Evolutionary conservation across 1,140 invertebrate genomes (phyloP), one percentile per base, ranked within the genome.

Genomic region (Drosophila oshimai): DNA sequence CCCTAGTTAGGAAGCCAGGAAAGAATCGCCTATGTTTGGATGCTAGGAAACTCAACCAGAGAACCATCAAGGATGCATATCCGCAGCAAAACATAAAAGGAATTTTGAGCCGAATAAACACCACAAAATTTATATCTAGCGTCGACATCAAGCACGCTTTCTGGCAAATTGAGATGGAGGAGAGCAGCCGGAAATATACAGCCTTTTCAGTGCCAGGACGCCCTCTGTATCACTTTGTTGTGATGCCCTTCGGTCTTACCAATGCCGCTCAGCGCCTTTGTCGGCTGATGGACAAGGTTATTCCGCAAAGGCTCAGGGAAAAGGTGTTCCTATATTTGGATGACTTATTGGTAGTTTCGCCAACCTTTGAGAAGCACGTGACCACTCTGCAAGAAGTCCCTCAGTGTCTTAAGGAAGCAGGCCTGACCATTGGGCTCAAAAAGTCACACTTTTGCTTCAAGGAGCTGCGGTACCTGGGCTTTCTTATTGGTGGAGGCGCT

Each of bases 371-470:
- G 3, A 6, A 22, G 9, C 47, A 51, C 6, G 6, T 51, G 1
- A 9, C 6, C 2, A 6, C 13, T 2, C 15, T 51, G 20, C 4
- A 22, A 1, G 9, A 26, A 12, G 33, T 51, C 1, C 10, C 34
- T 4, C 33, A 24, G 4, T 26, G 34, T 13, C 12, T 39, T 2
- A 26, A 6, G 9, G 20, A 13, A n/a, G 41, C 91, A 6, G 81
- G 89, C 15, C 57, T 93, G 4, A 92, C 91, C 13, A 75, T 93
- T 1, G 92, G 92, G n/a, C 58, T 91, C 1, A 55, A 78, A 46
- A 92, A 92, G 76, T 91, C 86, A 31, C 51, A 90, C 33, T 93
- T 93, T 57, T 88, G 71, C 7, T 58, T 81, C 20, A 61, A 34
- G 5, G 55, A 89, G 18, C 13, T 61, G 2, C 7, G 45, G 2